phyloP scores from a whole-genome alignment of 2,888 invertebrate genomes.

The Troides helena region DNA sequence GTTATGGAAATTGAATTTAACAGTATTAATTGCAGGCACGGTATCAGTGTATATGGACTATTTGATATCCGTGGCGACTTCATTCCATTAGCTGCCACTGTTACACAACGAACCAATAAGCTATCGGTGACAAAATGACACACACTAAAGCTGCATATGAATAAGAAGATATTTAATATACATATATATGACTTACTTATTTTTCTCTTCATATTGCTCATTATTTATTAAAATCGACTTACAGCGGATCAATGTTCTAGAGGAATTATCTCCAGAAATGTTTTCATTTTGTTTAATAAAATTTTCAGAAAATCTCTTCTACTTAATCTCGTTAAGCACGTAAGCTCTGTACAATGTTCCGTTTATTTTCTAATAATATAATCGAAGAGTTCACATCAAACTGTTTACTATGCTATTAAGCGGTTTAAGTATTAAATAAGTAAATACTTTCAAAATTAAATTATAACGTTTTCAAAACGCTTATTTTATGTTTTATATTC shows the following conservation, averaged over 20 bases:
- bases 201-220: neutral
- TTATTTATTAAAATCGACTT: constrained; percentile 1
- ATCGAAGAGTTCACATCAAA: neutral
- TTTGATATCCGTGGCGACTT: no score
- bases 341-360: neutral
- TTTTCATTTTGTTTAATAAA: constrained; percentile 1
- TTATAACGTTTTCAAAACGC: neutral
- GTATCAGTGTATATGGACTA: no score
- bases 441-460: neutral
- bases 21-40: no score
- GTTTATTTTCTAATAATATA: constrained; percentile 1
- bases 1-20: no score
- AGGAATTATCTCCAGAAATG: neutral
- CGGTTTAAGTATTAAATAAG: neutral
- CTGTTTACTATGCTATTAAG: neutral
- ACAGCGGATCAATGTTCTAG: neutral
- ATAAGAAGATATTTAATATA: no score
- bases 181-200: no score
- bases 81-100: no score
- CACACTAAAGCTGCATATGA: no score
- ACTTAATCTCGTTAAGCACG: neutral
- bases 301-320: neutral
- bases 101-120: no score
- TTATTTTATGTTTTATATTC: neutral
- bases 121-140: no score